These are phyloP conservation scores for Philotrypesis tridentata DNA, from an alignment of 1,140 invertebrate species.

Conservation along the genomic window DNA sequence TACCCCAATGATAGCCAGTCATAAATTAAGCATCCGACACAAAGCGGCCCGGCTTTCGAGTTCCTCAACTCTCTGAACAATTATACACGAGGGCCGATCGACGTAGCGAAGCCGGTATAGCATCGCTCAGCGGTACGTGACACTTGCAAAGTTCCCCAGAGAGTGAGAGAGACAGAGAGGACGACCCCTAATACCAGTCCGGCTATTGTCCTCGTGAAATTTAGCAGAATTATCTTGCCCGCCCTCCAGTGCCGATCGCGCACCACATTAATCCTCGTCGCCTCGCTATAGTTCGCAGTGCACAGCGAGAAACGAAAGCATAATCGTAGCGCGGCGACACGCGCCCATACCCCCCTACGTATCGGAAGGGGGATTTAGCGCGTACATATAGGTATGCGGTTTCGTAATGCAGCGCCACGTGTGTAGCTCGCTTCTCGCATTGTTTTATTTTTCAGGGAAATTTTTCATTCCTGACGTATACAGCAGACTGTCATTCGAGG, in stretches of 20 bases:
- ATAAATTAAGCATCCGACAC: slow-evolving; percentile 15
- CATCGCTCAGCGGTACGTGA: neutral
- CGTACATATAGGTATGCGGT: slow-evolving; percentile 6
- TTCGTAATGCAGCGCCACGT: slow-evolving; percentile 30
- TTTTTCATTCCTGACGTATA: slow-evolving; percentile 26
- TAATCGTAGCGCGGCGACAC: neutral
- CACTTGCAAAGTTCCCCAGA: slow-evolving; percentile 20
- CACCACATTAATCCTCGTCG: slow-evolving; percentile 55
- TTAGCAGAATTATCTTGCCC: slow-evolving; percentile 58
- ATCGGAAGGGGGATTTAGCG: neutral
- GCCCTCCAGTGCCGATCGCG: slow-evolving; percentile 20
- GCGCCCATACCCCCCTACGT: too few relatives aligned
- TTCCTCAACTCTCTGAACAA: neutral
- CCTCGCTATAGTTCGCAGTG: neutral
- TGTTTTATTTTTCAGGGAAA: slow-evolving; percentile 33
- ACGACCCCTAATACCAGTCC: neutral
- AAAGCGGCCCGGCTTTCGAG: neutral
- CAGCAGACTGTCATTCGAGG: slow-evolving; percentile 2
- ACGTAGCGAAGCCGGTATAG: neutral
- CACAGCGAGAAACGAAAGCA: neutral
- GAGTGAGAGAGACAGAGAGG: neutral
- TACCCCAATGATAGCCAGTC: neutral
- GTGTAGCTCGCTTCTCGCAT: slow-evolving; percentile 21
- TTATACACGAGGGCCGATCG: neutral
- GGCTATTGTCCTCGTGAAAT: slow-evolving; percentile 57